A percentile compares a stretch with the other conserved stretches of the same genome.
Conservation (phyloP, 2,888 invertebrate species). For the Diploptera punctata region DNA sequence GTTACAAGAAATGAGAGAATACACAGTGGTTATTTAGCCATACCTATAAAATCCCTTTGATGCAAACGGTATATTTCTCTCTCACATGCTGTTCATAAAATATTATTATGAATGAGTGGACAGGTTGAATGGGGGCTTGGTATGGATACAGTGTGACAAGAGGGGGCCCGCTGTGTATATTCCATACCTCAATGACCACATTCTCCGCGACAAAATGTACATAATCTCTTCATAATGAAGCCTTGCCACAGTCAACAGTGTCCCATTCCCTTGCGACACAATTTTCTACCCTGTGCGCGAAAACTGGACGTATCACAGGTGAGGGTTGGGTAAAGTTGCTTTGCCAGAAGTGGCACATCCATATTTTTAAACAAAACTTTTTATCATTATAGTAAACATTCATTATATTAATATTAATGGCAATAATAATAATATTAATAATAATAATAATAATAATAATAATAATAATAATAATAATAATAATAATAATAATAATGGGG, state of each 20-base stretch:
- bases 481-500: no score
- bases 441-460: no score
- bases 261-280: not conserved
- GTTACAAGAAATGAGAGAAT: no score
- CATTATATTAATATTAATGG: no score
- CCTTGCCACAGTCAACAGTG: conserved; percentile 40
- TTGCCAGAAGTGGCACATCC: not conserved
- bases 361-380: no score
- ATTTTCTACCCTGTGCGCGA: not conserved
- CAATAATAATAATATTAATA: no score
- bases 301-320: not conserved
- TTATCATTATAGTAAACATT: no score
- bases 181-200: conserved; percentile 32
- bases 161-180: conserved; percentile 24
- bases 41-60: no score
- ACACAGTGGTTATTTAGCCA: no score
- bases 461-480: no score
- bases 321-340: not conserved
- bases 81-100: no score
- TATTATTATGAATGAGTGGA: conserved; percentile 43
- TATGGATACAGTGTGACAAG: not conserved
- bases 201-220: conserved; percentile 38
- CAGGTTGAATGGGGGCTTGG: conserved; percentile 36
- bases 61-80: no score
- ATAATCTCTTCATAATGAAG: conserved; percentile 41